Percentiles rank a stretch among this genome's conserved stretches.
Evolutionary conservation across 2,888 invertebrate genomes (phyloP).

Genomic region (Clitarchus hookeri): DNA sequence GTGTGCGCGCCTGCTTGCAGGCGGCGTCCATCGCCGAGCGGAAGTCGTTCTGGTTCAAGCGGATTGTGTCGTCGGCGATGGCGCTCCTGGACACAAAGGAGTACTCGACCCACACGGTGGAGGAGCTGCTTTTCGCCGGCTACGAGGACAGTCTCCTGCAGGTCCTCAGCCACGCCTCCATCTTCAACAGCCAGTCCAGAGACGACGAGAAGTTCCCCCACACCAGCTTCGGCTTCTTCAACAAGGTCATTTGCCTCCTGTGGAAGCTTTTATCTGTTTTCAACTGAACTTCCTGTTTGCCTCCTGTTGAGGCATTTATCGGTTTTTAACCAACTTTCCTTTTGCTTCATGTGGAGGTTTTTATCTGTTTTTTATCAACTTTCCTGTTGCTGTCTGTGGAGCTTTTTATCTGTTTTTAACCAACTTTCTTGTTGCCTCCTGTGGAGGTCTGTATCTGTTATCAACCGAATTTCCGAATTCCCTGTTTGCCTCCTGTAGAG

Average conservation of each 20-base stretch:
- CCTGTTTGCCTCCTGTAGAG: too few species aligned
- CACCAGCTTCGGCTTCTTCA: constrained; percentile 88
- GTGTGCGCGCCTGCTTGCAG: neutral
- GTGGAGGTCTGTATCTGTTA: too few species aligned
- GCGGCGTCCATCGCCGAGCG: neutral
- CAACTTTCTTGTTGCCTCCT: too few species aligned
- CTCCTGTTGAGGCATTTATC: too few species aligned
- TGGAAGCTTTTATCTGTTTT: too few species aligned
- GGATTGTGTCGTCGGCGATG: neutral
- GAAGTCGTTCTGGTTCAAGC: neutral
- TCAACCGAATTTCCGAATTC: too few species aligned
- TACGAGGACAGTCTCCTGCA: constrained; percentile 75
- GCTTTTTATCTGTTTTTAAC: too few species aligned
- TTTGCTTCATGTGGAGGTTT: too few species aligned
- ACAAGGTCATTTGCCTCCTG: constrained; percentile 57
- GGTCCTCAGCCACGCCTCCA: constrained; percentile 64
- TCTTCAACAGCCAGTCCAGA: constrained; percentile 51
- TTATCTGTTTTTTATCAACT: too few species aligned
- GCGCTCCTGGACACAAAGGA: neutral
- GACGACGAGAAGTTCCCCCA: constrained; percentile 56
- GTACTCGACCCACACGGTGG: constrained; percentile 63
- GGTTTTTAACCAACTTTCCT: too few species aligned
- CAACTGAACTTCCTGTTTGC: too few species aligned
- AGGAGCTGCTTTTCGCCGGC: constrained; percentile 78
- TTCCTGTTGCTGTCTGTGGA: too few species aligned